Evolutionary conservation across 2,797 vertebrate genomes (phyloP).

Genomic region (Carcharodon carcharias): DNA sequence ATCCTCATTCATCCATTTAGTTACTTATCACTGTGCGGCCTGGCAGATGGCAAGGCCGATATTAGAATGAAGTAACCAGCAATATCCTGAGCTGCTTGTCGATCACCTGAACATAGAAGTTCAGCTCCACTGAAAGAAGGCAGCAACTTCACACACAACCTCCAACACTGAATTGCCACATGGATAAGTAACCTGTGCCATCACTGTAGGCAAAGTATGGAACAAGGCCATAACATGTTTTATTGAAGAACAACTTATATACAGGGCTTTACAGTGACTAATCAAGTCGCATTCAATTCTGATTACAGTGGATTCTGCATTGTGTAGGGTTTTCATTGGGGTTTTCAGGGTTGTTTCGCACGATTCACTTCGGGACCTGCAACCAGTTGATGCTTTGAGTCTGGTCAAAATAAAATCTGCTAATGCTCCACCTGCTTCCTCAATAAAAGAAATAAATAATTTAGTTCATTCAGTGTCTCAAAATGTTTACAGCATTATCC

Average conservation of each 20-base stretch:
- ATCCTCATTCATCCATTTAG: neutral
- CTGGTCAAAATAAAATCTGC: neutral
- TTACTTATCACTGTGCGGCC: neutral
- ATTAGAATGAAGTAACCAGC: neutral
- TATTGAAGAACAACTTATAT: neutral
- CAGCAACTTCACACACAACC: neutral
- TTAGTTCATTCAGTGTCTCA: too few species aligned
- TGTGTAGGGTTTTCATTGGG: neutral
- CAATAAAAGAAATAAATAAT: too few species aligned
- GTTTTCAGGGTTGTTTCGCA: neutral
- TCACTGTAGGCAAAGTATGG: neutral
- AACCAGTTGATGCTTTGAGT: neutral
- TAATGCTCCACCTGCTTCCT: neutral
- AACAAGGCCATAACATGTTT: neutral
- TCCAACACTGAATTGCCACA: neutral
- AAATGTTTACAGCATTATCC: too few species aligned
- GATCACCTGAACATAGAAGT: too few species aligned
- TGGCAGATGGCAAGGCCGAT: neutral
- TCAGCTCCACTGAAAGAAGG: neutral
- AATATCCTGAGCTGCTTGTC: neutral
- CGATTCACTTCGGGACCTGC: neutral
- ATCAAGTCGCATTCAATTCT: too few species aligned
- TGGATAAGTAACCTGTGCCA: neutral
- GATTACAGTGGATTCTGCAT: neutral
- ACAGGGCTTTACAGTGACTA: too few species aligned